Evolutionary conservation across 1,140 invertebrate species (phyloP), one percentile per base, ranked within the genome.

Genomic region (Rhagoletis pomonella): DNA sequence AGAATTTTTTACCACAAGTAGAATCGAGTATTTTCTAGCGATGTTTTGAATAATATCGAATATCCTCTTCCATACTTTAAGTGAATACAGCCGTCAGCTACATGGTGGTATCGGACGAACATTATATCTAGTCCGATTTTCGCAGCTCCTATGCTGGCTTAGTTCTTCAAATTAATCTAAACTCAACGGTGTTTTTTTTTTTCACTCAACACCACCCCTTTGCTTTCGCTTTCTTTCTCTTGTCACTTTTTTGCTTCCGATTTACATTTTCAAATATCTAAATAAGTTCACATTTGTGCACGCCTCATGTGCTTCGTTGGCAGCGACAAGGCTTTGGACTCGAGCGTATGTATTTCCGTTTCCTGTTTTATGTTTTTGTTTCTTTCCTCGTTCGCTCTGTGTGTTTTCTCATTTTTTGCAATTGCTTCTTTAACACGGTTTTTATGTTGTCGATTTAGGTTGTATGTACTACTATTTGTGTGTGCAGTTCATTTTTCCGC

Each of bases 211-310:
- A 29, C 29, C 29, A 29, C 29, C 29, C 29, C 29, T 29, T 29
- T 5, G 47, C 19, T 17, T 81, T 81, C n/a, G 7, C 50, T 81
- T 50, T 10, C n/a, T 42, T 50, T 29, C 9, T 29, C n/a, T 29
- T 81, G 6, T 81, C 73, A 81, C 73, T 81, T 81, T 58, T 77
- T 81, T 81, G 10, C n/a, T 55, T 58, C 47, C 73, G 73, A 50
- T 58, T 81, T 55, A 4, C 47, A 81, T 29, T 81, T 55, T 6
- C n/a, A n/a, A n/a, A 17, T 50, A 77, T 5, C 44, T 29, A 29
- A 44, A 50, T n/a, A 29, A 5, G 17, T 55, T 19, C n/a, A n/a
- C 19, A 10, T 81, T 17, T 81, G 47, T 58, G 73, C 47, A n/a
- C 19, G 44, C 50, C 19, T 81, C 17, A 19, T 58, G 9, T 10